Base-by-base conservation (phyloP, 2,797 vertebrate species). In the Anguilla marmorata region DNA sequence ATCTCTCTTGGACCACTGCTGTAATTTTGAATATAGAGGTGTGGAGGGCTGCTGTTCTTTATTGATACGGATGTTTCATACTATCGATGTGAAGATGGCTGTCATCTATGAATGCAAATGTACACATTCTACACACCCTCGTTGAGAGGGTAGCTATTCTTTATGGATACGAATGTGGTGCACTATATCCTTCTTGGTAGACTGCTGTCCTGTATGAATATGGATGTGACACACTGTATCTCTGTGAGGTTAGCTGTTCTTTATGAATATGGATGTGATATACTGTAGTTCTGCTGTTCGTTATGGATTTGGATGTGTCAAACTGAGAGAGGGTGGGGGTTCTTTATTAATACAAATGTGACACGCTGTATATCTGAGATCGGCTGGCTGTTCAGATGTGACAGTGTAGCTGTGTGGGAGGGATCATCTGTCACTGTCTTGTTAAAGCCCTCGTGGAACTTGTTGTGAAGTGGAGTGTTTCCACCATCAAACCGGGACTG, bases 341-440 rank as follows among this genome's bases (percentile, higher is more conserved):
- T 76, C 27, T 37, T 33, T 76, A 76, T 76, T 50, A 84, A 52
- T 84, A 54, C 6, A 84, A 24, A 84, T 52, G 41, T 56, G 37
- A 84, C 3, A 72, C 14, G 3, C 45, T 82, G 24, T 82, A 24
- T 14, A 9, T 50, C 45, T 50, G 41, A n/a, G 79, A 48, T 12
- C 2, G 21, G 21, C 5, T 82, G 79, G 19, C 45, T 85, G 9
- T 85, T 19, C 84, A 58, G n/a, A 33, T 19, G 56, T 85, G 27
- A 56, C 27, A 19, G 41, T 24, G 24, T 82, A n/a, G 41, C 41
- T 82, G 5, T 48, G 79, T 82, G 41, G 19, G 21, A 16, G 45
- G 45, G 79, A 21, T 19, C 79, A 82, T 82, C 79, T n/a, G 21
- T 82, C 79, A 37, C 45, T 82, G 79, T 82, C 79, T 21, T 82